Evolutionary conservation across 2,888 invertebrate species (phyloP), one percentile per base, ranked within the genome.

Genomic region (Himalopsyche japonica): DNA sequence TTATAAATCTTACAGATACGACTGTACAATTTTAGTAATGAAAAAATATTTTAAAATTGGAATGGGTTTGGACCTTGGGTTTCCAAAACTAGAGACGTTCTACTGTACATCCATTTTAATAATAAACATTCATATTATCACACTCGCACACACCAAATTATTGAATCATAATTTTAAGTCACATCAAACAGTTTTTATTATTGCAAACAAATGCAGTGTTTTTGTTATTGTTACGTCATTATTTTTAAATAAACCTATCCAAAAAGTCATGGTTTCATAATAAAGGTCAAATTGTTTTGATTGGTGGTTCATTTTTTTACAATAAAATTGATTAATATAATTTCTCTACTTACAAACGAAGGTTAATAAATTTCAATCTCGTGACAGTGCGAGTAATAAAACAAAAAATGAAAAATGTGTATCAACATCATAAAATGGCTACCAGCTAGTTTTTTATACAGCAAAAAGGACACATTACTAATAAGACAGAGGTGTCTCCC

Each of bases 21-120:
- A 70, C 70, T 70, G 70, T 70, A 70, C 70, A 70, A 70, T 70
- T 70, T 70, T 70, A 70, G 70, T 27, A 70, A 27, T 30, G 70
- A 70, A 70, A 70, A 70, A 70, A 30, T 70, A 70, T 70, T 70
- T 30, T 70, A 70, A 70, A 70, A 70, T 70, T 70, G 70, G 70
- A 70, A 70, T 70, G 70, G 70, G 70, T 70, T 70, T 70, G 70
- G 70, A 70, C 70, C 70, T 70, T 70, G 70, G 70, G 70, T 70
- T 70, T 70, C 70, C 70, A 70, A 70, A 70, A 70, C 70, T 70
- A 70, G 70, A 70, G 70, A 70, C 70, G 70, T 70, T 70, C 70
- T 70, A 70, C 70, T 70, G 70, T 70, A 70, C 70, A 70, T 70
- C 27, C 70, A 70, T 70, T 70, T 30, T 30, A 70, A 15, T 30